These are phyloP conservation scores for Drosophila sp. DNA, from an alignment of 1,140 invertebrate genomes.

Conservation along the genomic window DNA sequence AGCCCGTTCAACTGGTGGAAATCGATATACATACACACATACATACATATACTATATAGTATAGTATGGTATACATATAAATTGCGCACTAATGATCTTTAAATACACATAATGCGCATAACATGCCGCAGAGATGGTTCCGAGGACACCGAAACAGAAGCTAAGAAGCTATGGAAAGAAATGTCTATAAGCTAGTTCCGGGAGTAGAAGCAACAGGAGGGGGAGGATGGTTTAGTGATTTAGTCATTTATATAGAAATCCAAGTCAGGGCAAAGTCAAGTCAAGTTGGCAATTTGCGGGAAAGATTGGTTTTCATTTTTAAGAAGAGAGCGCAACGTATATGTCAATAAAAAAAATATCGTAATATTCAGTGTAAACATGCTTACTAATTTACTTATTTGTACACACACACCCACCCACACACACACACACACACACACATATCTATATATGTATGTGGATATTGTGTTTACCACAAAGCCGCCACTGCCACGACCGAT, in stretches of 20 bases:
- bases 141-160: conserved; percentile 16
- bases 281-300: conserved; percentile 2
- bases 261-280: background rate
- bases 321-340: background rate
- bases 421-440: conserved; percentile 30
- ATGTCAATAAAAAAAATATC: conserved; percentile 4
- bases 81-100: conserved; percentile 75
- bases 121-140: conserved; percentile 28
- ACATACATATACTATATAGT: conserved; percentile 16
- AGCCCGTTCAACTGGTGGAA: conserved; percentile 70
- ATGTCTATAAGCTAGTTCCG: background rate
- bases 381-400: conserved; percentile 38
- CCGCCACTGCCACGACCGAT: conserved; percentile 58
- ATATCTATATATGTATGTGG: conserved; percentile 27
- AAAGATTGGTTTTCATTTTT: conserved; percentile 6
- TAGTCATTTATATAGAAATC: conserved; percentile 3
- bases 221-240: background rate
- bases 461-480: conserved; percentile 70
- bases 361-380: conserved; percentile 30
- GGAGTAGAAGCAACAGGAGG: background rate
- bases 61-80: conserved; percentile 46
- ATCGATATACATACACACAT: conserved; percentile 53
- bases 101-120: conserved; percentile 69
- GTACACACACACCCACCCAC: too few species aligned
- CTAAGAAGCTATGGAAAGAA: conserved; percentile 2